Base-by-base conservation (phyloP, 2,113 vertebrate species). In the Cnemophilus loriae region DNA sequence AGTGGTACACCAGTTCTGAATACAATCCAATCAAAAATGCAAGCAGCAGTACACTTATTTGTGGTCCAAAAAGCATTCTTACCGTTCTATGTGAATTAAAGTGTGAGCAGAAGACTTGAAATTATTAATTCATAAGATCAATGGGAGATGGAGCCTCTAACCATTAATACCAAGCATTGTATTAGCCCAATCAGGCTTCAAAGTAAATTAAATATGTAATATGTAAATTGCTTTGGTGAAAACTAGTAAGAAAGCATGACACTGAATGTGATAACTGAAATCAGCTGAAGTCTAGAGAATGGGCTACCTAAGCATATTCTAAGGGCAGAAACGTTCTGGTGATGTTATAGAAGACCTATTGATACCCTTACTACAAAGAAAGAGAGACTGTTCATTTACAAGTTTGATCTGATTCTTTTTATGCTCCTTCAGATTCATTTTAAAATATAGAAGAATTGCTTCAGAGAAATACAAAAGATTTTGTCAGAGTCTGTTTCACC, bases 91-190 rank as follows among this genome's bases (percentile, higher is more conserved):
- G 6, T 82, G 73, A 81, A 92, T 59, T 87, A 24, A 83, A 96
- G 33, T 61, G 18, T 24, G 37, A 75, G 22, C 24, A 87, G 78
- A 90, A 85, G 24, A 64, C 59, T 91, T 93, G 55, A 49, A 86
- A 67, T 90, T 82, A 95, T 96, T 91, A 84, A 95, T 85, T 89
- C 52, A 85, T 95, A 67, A 44, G 19, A 90, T 78, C 35, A 82
- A 33, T 56, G 49, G 68, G 63, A 95, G 52, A 64, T 52, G 30
- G 42, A 71, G 63, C 46, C 60, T 89, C 28, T 88, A 94, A 90
- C 44, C 55, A 53, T 80, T 95, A 97, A 94, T 71, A 89, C 56
- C 70, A 88, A 91, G 75, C 46, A 49, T 41, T 57, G 63, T 74
- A 69, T 65, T 69, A 92, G 33, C 16, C 9, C 64, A 63, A 26